Conservation (phyloP, 2,797 vertebrate species). For the Coendou prehensilis region DNA sequence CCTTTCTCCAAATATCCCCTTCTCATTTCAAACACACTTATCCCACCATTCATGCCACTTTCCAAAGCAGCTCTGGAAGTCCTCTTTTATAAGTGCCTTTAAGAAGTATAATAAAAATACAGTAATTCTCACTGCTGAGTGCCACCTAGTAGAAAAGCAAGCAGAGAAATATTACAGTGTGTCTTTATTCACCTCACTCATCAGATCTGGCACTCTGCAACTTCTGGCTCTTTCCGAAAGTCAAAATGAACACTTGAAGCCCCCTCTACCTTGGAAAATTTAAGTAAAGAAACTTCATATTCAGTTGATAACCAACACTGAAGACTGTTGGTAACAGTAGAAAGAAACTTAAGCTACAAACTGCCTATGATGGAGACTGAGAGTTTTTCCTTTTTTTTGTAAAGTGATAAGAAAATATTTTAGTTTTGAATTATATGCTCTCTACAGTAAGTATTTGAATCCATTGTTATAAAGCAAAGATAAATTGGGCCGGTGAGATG, state of each 20-base stretch:
- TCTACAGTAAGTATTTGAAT: not conserved
- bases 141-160: not conserved
- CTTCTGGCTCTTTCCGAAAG: not conserved
- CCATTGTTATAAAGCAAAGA: not conserved
- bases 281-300: too few species aligned
- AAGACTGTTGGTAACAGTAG: not conserved
- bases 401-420: not conserved
- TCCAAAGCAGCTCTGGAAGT: not conserved
- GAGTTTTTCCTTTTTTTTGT: not conserved
- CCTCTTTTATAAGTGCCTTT: too few species aligned
- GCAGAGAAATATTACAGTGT: not conserved
- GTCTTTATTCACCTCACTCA: not conserved
- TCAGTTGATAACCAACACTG: not conserved
- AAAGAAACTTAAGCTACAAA: not conserved
- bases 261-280: not conserved
- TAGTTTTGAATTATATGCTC: not conserved
- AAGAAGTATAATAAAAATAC: not conserved
- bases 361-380: not conserved
- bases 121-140: not conserved
- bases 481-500: too few species aligned
- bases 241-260: not conserved
- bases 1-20: not conserved
- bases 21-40: not conserved
- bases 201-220: not conserved
- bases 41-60: not conserved